phyloP scores from a whole-genome alignment of 2,888 invertebrate species.

The Frankliniella fusca region DNA sequence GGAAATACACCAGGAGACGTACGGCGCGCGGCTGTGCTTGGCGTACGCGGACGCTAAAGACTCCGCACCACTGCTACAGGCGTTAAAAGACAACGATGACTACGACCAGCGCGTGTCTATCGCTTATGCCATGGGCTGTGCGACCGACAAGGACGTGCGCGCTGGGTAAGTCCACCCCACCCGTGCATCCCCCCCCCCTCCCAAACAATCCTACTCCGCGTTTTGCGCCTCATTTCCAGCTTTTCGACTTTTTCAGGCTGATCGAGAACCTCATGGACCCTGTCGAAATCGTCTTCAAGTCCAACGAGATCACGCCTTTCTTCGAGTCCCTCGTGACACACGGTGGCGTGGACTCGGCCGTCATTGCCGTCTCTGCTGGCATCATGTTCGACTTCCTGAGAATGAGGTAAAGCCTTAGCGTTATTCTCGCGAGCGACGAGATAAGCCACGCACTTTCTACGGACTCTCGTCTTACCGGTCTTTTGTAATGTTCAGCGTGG shows the following conservation, averaged over 20 bases:
- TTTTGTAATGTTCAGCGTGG: neutral
- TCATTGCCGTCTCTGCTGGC: neutral
- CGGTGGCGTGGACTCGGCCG: neutral
- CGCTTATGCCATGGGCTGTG: neutral
- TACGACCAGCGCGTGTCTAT: slow-evolving; percentile 16
- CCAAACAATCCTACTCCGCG: neutral
- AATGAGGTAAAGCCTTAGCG: neutral
- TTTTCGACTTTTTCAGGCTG: neutral
- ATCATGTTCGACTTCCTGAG: neutral
- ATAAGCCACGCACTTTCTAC: too few relatives aligned
- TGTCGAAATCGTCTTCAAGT: neutral
- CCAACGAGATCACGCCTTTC: slow-evolving; percentile 9
- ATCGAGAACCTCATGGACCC: neutral
- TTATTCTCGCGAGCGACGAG: too few relatives aligned
- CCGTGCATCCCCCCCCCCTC: neutral
- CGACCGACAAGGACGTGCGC: neutral
- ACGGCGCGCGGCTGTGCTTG: neutral
- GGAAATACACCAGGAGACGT: neutral
- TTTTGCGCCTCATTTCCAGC: neutral
- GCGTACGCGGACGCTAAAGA: neutral
- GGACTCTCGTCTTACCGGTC: neutral
- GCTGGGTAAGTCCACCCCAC: neutral
- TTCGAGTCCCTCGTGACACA: slow-evolving; percentile 4
- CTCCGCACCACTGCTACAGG: neutral
- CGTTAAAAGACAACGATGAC: neutral